A percentile compares a stretch with the other conserved stretches of the same genome.
Evolutionary conservation across 1,140 invertebrate genomes (phyloP).

Genomic region (Drosophila sp.): DNA sequence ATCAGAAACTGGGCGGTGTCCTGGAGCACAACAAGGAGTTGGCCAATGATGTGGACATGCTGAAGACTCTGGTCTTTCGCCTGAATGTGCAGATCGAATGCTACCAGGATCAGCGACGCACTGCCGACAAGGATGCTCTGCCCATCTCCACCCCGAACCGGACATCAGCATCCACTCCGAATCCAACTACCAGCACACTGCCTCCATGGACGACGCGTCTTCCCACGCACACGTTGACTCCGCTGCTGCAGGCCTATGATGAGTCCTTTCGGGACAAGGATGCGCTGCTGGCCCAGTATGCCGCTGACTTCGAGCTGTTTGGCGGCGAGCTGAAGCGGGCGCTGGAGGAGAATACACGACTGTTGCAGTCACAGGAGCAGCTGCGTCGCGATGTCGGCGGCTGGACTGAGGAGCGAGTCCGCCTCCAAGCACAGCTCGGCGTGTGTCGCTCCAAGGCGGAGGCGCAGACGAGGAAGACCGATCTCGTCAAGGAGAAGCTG

Average conservation of each 20-base stretch:
- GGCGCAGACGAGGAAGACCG: slow-evolving; percentile 84
- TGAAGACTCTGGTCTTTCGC: slow-evolving; percentile 89
- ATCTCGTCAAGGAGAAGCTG: slow-evolving; percentile 86
- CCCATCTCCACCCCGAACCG: neutral
- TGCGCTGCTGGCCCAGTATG: slow-evolving; percentile 87
- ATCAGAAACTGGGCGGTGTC: slow-evolving; percentile 78
- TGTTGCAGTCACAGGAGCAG: slow-evolving; percentile 86
- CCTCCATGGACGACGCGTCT: slow-evolving; percentile 32
- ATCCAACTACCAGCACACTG: slow-evolving; percentile 26
- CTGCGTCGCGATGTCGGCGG: slow-evolving; percentile 85
- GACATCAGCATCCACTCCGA: neutral
- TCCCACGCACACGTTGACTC: slow-evolving; percentile 85
- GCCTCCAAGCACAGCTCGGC: slow-evolving; percentile 78
- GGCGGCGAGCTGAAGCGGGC: slow-evolving; percentile 87
- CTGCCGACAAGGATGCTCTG: slow-evolving; percentile 37
- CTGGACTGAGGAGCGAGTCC: slow-evolving; percentile 79
- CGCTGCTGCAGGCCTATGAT: slow-evolving; percentile 89
- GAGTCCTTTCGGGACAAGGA: slow-evolving; percentile 88
- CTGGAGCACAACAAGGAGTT: slow-evolving; percentile 86
- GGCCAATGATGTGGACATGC: slow-evolving; percentile 87
- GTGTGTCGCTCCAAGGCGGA: slow-evolving; percentile 79
- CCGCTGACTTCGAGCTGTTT: slow-evolving; percentile 87
- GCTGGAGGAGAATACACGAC: slow-evolving; percentile 87
- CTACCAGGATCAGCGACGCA: slow-evolving; percentile 87
- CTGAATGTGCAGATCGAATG: slow-evolving; percentile 88